Evolutionary conservation across 2,888 invertebrate species (phyloP), one percentile per base, ranked within the genome.

Genomic region (Polymixis flavicincta): DNA sequence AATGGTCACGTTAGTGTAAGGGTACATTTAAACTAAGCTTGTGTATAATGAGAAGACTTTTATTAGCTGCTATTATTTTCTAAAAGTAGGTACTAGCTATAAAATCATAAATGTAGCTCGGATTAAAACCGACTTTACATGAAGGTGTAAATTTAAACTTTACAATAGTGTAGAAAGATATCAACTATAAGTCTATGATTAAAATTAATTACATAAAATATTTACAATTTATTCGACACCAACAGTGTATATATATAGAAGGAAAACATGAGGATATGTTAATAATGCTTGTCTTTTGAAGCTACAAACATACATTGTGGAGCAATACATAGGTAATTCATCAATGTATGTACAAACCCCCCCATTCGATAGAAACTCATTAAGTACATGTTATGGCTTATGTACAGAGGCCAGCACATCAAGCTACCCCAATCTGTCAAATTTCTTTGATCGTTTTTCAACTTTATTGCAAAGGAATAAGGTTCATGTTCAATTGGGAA

Each of bases 221-320:
- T 85, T 83, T 85, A 85, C 85, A 85, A 82, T 74, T 71, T 66
- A 70, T 67, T 77, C 54, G 52, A 74, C 74, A 73, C 60, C 67
- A 76, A 76, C 54, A 72, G 72, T 68, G 48, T n/a, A n/a, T n/a
- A n/a, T n/a, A n/a, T n/a, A n/a, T n/a, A 73, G 59, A 76, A 71
- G 83, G 87, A 85, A 85, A 85, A 85, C 85, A 82, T 86, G 45
- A 55, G 85, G 87, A 85, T 87, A 85, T 85, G 83, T 85, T 68
- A 80, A 74, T 74, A 80, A 80, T 69, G 67, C 37, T 73, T 71
- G 71, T 85, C 76, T 85, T 76, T 78, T 82, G 74, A 74, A 79
- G 72, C 67, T 74, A 71, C 67, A 63, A 69, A 61, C 17, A 67
- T 73, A 76, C 72, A 73, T 57, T 61, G 70, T 73, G 78, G 72